phyloP scores from a whole-genome alignment of 2,797 vertebrate species.

The Cirrhinus mrigala region DNA sequence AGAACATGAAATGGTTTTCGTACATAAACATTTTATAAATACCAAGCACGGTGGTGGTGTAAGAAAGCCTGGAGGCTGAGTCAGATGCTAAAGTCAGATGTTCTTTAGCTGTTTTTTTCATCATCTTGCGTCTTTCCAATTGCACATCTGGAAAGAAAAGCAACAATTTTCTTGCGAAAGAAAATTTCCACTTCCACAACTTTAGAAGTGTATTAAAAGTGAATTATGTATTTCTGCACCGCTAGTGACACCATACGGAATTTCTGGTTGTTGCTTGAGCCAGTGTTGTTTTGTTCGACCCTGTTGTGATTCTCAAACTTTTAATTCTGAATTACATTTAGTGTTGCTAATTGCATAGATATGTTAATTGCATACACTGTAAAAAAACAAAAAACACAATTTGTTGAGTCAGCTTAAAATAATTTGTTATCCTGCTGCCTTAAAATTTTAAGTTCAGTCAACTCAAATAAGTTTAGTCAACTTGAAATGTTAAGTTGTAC shows the following conservation, averaged over 20 bases:
- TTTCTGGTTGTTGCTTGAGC: background rate
- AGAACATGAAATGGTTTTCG: background rate
- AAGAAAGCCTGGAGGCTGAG: background rate
- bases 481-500: too few relatives aligned
- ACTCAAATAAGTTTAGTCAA: too few relatives aligned
- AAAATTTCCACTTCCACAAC: constrained; percentile 14
- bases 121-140: constrained; percentile 12
- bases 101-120: constrained; percentile 48
- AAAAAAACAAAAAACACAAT: too few relatives aligned
- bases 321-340: background rate
- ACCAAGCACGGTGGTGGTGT: background rate
- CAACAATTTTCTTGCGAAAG: constrained; percentile 15
- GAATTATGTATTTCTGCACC: background rate
- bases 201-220: background rate
- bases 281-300: background rate
- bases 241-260: background rate
- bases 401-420: too few relatives aligned
- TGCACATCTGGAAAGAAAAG: constrained; percentile 26
- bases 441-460: too few relatives aligned
- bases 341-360: background rate
- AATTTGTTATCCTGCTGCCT: too few relatives aligned
- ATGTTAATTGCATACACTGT: too few relatives aligned
- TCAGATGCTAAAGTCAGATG: background rate
- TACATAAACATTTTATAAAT: constrained; percentile 6
- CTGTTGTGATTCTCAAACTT: background rate